phyloP scores from a whole-genome alignment of 30 jellyfish, hydroid and myxozoan genomes.

The Hydra vulgaris region DNA sequence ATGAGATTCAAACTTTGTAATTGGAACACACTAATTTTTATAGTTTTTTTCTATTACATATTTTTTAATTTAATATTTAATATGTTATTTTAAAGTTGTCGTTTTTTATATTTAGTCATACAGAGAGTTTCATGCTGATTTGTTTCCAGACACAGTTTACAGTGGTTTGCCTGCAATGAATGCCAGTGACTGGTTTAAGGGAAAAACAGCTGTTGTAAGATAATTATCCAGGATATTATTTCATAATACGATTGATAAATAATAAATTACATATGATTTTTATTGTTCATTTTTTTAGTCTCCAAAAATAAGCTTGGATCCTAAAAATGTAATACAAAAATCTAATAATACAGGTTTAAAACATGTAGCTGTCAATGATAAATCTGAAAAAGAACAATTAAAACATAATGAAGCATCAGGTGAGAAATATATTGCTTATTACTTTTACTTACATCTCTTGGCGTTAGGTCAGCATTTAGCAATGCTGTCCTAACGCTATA shows the following conservation, averaged over 20 bases:
- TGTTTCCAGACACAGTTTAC: conserved; percentile 78
- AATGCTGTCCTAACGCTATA: no score
- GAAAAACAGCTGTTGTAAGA: conserved; percentile 66
- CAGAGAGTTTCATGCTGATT: conserved; percentile 81
- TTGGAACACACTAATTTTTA: no score
- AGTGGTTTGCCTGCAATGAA: conserved; percentile 82
- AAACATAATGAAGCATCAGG: not conserved
- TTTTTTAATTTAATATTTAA: no score
- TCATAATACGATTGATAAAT: not conserved
- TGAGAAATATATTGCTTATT: not conserved
- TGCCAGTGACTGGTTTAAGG: conserved; percentile 80
- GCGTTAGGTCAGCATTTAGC: no score
- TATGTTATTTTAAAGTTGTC: not conserved
- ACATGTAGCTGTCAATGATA: not conserved
- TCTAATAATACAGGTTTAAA: conserved; percentile 17
- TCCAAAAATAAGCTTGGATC: conserved; percentile 44
- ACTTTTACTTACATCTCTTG: no score
- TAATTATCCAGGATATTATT: no score
- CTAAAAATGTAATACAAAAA: conserved; percentile 27
- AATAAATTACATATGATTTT: no score
- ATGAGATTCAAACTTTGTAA: no score
- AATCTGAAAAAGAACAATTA: not conserved
- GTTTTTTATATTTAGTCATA: conserved; percentile 49
- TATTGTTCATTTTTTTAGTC: conserved; percentile 26
- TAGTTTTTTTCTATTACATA: no score